A percentile compares a stretch with the other conserved stretches of the same genome.
These are phyloP conservation scores for Zaprionus ghesquierei DNA, from an alignment of 1,140 invertebrate genomes.

Conservation along the genomic window DNA sequence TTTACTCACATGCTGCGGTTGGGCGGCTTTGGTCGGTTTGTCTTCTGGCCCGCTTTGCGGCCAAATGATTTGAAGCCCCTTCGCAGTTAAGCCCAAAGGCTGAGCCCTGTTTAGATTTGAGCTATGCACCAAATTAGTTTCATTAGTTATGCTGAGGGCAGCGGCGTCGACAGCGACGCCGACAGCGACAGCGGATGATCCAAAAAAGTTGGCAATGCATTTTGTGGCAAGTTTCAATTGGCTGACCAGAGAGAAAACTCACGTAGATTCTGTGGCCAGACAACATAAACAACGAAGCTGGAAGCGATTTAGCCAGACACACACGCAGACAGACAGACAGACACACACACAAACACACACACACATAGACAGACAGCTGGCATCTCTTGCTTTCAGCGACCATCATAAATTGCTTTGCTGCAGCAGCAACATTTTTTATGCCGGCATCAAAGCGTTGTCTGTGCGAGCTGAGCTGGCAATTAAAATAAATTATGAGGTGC, in stretches of 20 bases:
- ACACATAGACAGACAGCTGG: not conserved
- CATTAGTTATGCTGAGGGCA: conserved; percentile 60
- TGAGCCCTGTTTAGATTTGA: conserved; percentile 51
- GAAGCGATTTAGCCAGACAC: not conserved
- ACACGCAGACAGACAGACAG: not conserved
- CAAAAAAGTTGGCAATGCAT: conserved; percentile 14
- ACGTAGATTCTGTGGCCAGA: conserved; percentile 72
- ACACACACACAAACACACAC: not conserved
- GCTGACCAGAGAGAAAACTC: too few species aligned
- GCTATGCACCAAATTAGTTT: conserved; percentile 76
- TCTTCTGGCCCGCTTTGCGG: conserved; percentile 43
- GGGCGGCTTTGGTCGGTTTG: conserved; percentile 7
- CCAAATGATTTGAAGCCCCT: conserved; percentile 71
- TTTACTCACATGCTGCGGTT: conserved; percentile 38
- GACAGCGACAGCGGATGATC: not conserved
- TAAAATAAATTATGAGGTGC: conserved; percentile 82
- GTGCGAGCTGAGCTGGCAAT: conserved; percentile 62
- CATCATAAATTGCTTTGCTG: conserved; percentile 75
- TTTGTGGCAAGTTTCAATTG: too few species aligned
- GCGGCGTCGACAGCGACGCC: too few species aligned
- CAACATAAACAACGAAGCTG: conserved; percentile 66
- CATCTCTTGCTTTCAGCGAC: not conserved
- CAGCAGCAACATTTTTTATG: conserved; percentile 68
- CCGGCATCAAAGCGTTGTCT: conserved; percentile 28
- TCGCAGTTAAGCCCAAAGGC: not conserved